phyloP scores from a whole-genome alignment of 2,113 vertebrate species.

The Takifugu bimaculatus region DNA sequence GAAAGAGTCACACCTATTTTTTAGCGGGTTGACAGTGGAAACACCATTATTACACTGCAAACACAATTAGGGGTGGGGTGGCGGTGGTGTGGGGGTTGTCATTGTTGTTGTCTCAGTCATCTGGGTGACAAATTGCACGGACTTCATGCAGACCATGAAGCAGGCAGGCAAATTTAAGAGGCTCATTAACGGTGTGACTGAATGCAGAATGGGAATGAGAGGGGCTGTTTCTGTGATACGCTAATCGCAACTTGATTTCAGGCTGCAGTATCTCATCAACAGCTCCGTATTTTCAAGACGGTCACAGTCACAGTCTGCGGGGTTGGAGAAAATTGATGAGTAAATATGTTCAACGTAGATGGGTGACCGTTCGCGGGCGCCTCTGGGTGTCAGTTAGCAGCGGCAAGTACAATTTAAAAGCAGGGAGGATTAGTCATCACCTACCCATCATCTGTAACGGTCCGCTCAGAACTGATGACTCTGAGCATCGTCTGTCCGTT shows the following conservation, averaged over 20 bases:
- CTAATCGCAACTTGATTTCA: slow-evolving; percentile 19
- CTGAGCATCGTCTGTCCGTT: slow-evolving; percentile 62
- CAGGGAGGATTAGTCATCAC: slow-evolving; percentile 32
- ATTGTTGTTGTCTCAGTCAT: not conserved
- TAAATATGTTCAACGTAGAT: no score
- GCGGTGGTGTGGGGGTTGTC: no score
- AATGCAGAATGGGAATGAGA: slow-evolving; percentile 22
- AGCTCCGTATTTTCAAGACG: slow-evolving; percentile 20
- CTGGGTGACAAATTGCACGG: slow-evolving; percentile 22
- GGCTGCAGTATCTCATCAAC: slow-evolving; percentile 31
- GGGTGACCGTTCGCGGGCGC: no score
- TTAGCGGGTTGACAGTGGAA: slow-evolving; percentile 10
- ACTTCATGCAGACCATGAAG: slow-evolving; percentile 24
- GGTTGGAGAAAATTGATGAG: no score
- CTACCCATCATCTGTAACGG: slow-evolving; percentile 70
- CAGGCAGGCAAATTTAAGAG: slow-evolving; percentile 20
- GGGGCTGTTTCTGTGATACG: slow-evolving; percentile 12
- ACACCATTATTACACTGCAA: not conserved
- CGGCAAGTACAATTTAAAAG: not conserved
- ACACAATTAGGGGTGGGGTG: not conserved
- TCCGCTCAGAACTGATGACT: slow-evolving; percentile 54
- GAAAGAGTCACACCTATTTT: slow-evolving; percentile 12
- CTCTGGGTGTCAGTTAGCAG: not conserved
- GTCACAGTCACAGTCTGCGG: not conserved
- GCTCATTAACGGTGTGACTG: slow-evolving; percentile 31